Evolutionary conservation across 2,113 vertebrate species (phyloP).

Genomic region (Tenebrosternarchus preto): DNA sequence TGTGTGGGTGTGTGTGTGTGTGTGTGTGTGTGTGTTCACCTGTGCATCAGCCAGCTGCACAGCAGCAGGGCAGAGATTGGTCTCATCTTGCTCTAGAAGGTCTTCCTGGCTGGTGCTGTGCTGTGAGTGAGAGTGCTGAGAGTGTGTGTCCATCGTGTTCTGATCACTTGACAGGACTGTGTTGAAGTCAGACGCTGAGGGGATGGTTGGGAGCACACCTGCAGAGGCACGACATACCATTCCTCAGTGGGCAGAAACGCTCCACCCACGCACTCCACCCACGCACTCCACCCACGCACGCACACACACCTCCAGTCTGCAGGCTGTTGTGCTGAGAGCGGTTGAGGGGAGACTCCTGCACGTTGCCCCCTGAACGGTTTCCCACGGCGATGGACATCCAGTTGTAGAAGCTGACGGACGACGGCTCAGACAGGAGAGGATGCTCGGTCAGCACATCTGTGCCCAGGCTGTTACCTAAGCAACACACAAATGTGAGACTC

Average conservation of each 20-base stretch:
- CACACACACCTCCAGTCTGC: slow-evolving; percentile 78
- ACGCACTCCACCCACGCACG: background rate
- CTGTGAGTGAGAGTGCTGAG: slow-evolving; percentile 91
- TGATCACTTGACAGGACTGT: slow-evolving; percentile 94
- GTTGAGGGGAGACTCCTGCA: slow-evolving; percentile 84
- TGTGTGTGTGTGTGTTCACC: slow-evolving; percentile 59
- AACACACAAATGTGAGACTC: slow-evolving; percentile 7
- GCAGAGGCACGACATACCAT: slow-evolving; percentile 49
- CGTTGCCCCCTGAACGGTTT: slow-evolving; percentile 81
- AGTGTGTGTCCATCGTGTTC: slow-evolving; percentile 95
- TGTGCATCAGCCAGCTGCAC: slow-evolving; percentile 98
- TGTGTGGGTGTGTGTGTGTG: background rate
- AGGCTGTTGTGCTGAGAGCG: slow-evolving; percentile 90
- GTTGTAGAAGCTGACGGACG: slow-evolving; percentile 97
- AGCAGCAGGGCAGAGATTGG: slow-evolving; percentile 90
- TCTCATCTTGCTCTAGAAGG: slow-evolving; percentile 88
- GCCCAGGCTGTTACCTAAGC: slow-evolving; percentile 82
- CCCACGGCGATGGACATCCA: slow-evolving; percentile 99
- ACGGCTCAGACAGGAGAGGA: slow-evolving; percentile 91
- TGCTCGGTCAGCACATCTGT: slow-evolving; percentile 93
- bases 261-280: background rate
- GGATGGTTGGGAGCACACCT: slow-evolving; percentile 94
- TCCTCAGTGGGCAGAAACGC: background rate
- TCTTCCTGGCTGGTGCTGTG: slow-evolving; percentile 96
- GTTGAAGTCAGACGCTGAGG: slow-evolving; percentile 96